Evolutionary conservation across 2,888 invertebrate genomes (phyloP).

Genomic region (Lottia scabra): DNA sequence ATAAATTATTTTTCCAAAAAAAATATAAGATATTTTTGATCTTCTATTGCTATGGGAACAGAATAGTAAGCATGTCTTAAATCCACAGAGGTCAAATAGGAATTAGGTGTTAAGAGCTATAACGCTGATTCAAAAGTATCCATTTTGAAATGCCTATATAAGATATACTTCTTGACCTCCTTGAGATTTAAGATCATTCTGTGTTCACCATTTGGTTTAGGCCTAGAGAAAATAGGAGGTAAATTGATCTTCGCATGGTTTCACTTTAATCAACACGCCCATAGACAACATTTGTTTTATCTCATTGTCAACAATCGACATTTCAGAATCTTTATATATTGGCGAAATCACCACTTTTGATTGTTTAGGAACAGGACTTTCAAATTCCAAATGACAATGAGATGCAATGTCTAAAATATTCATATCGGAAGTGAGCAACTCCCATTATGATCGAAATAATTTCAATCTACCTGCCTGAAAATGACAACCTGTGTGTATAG

Average conservation of each 20-base stretch:
- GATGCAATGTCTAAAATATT: not conserved
- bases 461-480: conserved; percentile 6
- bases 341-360: too few relatives aligned
- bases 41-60: conserved; percentile 13
- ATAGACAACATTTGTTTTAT: too few relatives aligned
- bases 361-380: not conserved
- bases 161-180: conserved; percentile 10
- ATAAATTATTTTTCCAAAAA: conserved; percentile 14
- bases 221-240: not conserved
- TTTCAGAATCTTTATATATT: too few relatives aligned
- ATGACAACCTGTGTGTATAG: not conserved
- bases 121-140: not conserved
- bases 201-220: not conserved
- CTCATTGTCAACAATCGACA: too few relatives aligned
- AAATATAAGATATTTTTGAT: conserved; percentile 14
- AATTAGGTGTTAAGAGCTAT: not conserved
- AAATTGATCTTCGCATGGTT: not conserved
- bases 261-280: too few relatives aligned
- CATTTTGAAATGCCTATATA: conserved; percentile 17
- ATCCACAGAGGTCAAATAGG: conserved; percentile 7
- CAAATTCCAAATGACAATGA: not conserved
- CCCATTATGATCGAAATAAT: not conserved
- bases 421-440: not conserved
- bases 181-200: not conserved
- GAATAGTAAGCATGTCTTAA: conserved; percentile 19